Percentiles rank a stretch among this genome's conserved stretches.
These are phyloP conservation scores for Eumaeus atala DNA, from an alignment of 1,140 invertebrate genomes.

Conservation along the genomic window DNA sequence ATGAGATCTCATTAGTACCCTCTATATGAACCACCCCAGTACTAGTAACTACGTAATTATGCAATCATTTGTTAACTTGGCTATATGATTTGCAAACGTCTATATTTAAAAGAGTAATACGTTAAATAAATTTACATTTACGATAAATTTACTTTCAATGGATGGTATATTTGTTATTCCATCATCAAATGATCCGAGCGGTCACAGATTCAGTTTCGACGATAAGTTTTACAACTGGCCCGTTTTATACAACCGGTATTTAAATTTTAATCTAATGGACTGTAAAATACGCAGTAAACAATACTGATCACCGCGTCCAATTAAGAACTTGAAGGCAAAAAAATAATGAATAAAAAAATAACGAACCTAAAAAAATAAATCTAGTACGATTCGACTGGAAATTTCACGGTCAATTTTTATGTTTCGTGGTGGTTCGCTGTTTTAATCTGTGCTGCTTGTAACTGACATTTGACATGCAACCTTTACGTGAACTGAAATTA, in stretches of 20 bases:
- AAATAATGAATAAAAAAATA: constrained; percentile 29
- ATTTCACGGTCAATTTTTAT: constrained; percentile 71
- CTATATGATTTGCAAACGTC: no score
- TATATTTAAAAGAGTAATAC: no score
- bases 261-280: constrained; percentile 8
- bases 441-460: constrained; percentile 60
- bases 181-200: background rate
- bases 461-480: constrained; percentile 55
- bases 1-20: no score
- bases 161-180: background rate
- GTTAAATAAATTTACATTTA: no score
- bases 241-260: constrained; percentile 5
- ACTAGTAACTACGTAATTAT: no score
- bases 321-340: constrained; percentile 17
- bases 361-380: constrained; percentile 28
- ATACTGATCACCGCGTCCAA: constrained; percentile 23
- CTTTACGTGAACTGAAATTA: constrained; percentile 47
- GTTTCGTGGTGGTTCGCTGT: constrained; percentile 56
- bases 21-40: no score
- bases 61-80: background rate
- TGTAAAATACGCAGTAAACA: constrained; percentile 27
- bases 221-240: constrained; percentile 1
- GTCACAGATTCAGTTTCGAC: constrained; percentile 5
- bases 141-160: constrained; percentile 10
- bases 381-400: constrained; percentile 28